These are phyloP conservation scores for Spilosoma lubricipeda DNA, from an alignment of 2,888 invertebrate species.

Conservation along the genomic window DNA sequence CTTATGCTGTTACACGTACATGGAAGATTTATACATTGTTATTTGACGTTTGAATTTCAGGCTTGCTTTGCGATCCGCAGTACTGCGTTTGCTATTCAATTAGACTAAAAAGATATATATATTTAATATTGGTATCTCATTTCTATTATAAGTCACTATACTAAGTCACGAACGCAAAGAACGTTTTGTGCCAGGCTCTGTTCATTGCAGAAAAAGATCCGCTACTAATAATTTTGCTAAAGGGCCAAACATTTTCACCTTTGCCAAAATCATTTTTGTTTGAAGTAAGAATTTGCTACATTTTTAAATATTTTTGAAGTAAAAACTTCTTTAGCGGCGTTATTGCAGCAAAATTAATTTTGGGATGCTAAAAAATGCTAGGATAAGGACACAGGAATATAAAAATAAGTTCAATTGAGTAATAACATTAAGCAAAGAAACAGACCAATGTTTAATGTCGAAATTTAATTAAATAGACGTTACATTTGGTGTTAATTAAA, in stretches of 20 bases:
- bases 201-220: neutral
- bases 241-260: neutral
- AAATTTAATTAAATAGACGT: neutral
- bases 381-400: neutral
- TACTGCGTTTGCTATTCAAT: slow-evolving; percentile 8
- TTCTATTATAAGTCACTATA: neutral
- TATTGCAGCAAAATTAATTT: no score
- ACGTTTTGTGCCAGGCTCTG: neutral
- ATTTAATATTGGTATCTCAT: neutral
- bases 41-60: slow-evolving; percentile 11
- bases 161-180: neutral
- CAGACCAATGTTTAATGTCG: neutral
- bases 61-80: neutral
- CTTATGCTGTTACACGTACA: neutral
- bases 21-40: neutral
- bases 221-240: neutral
- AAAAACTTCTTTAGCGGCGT: no score
- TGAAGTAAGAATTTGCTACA: no score
- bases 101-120: neutral
- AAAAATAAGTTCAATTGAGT: neutral
- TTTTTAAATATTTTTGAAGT: no score
- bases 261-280: no score
- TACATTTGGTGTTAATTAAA: neutral
- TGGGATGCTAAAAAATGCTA: no score
- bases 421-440: neutral